Conservation (phyloP, 2,113 vertebrate genomes). For the Strix uralensis region DNA sequence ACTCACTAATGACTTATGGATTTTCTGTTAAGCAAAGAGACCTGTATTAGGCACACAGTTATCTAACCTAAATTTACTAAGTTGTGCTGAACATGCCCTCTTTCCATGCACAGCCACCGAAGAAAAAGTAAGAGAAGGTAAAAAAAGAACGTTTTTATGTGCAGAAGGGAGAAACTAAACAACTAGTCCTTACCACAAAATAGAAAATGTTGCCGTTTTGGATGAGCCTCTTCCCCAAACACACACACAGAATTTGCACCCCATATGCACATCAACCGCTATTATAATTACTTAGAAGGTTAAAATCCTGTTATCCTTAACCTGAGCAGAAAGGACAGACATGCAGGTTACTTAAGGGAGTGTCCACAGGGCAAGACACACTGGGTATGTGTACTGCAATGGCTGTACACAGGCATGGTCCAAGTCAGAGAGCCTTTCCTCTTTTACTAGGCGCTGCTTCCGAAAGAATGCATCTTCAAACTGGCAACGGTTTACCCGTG, state of each 20-base stretch:
- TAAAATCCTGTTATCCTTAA: background rate
- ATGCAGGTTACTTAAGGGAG: background rate
- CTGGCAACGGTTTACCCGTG: background rate
- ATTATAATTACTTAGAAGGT: background rate
- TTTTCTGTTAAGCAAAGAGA: background rate
- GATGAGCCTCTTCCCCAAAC: background rate
- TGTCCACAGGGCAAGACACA: background rate
- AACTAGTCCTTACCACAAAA: background rate
- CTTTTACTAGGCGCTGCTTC: background rate
- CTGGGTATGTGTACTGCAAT: background rate
- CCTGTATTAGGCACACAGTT: background rate
- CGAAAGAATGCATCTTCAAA: accelerated
- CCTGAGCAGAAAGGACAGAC: background rate
- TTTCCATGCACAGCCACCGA: background rate
- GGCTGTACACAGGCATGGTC: background rate
- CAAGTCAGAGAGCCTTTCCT: background rate
- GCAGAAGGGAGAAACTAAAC: background rate
- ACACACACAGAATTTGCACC: background rate
- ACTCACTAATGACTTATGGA: background rate
- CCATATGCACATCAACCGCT: accelerated
- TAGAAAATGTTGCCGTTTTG: background rate
- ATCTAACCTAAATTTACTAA: background rate
- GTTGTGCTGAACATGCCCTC: background rate
- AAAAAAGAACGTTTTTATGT: background rate
- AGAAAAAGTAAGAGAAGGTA: background rate